A percentile compares a stretch with the other conserved stretches of the same genome.
Evolutionary conservation across 2,888 invertebrate genomes (phyloP).

Genomic region (Drosophila histrio): DNA sequence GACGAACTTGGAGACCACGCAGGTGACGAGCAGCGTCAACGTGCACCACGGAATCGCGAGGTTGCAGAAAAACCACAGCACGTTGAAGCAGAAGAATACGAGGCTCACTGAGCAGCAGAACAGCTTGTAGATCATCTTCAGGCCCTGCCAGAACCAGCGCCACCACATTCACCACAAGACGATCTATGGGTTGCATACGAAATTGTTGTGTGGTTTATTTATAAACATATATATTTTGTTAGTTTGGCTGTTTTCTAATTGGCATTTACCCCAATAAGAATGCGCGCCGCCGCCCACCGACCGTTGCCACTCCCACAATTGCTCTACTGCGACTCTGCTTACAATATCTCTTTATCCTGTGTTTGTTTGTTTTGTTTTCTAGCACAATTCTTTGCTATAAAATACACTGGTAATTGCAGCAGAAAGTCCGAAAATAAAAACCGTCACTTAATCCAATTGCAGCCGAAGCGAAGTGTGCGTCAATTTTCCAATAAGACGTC

Average conservation of each 20-base stretch:
- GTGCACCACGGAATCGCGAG: constrained; percentile 84
- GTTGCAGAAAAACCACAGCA: constrained; percentile 83
- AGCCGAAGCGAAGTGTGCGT: constrained; percentile 36
- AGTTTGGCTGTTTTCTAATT: constrained; percentile 27
- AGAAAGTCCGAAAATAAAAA: constrained; percentile 12
- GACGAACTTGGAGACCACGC: constrained; percentile 83
- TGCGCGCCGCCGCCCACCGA: constrained; percentile 47
- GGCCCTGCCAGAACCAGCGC: constrained; percentile 76
- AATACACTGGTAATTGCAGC: not conserved
- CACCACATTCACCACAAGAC: constrained; percentile 79
- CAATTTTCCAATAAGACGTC: constrained; percentile 51
- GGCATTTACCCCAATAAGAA: constrained; percentile 63
- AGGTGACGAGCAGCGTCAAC: constrained; percentile 79
- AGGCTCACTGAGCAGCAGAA: constrained; percentile 81
- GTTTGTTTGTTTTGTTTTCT: not conserved
- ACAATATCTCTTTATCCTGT: not conserved
- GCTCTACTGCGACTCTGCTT: not conserved
- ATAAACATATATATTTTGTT: constrained; percentile 43
- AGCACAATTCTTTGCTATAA: not conserved
- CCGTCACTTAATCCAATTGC: constrained; percentile 30
- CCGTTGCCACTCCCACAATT: constrained; percentile 40
- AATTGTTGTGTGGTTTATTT: constrained; percentile 50
- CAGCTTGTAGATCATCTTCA: constrained; percentile 84
- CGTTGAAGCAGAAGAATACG: constrained; percentile 82
- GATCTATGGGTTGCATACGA: constrained; percentile 14